phyloP scores from a whole-genome alignment of 2,113 vertebrate species.

The Copsychus sechellarum region DNA sequence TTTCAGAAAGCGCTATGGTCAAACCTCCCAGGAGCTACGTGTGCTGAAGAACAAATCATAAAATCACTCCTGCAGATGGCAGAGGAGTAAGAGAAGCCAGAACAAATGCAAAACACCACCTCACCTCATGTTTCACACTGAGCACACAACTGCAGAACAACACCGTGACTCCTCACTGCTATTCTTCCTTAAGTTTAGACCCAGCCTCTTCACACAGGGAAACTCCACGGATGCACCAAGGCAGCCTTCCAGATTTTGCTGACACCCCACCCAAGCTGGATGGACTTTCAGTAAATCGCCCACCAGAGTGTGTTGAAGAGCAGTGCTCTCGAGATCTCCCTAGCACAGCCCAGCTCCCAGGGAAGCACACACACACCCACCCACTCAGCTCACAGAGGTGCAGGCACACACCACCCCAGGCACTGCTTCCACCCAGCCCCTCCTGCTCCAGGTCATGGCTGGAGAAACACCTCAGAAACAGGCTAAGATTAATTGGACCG shows the following conservation, averaged over 20 bases:
- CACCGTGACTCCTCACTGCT: neutral
- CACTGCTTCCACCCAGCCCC: neutral
- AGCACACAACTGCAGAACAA: neutral
- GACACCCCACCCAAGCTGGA: neutral
- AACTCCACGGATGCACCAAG: neutral
- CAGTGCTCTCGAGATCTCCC: neutral
- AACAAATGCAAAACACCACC: neutral
- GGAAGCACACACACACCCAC: neutral
- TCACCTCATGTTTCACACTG: neutral
- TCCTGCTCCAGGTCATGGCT: neutral
- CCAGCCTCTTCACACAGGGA: neutral
- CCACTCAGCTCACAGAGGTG: neutral
- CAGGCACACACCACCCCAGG: neutral
- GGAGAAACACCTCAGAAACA: neutral
- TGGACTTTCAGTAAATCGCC: neutral
- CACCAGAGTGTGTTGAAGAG: neutral
- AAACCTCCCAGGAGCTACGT: neutral
- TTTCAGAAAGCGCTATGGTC: neutral
- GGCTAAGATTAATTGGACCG: neutral
- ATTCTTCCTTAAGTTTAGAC: neutral
- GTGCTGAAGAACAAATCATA: neutral
- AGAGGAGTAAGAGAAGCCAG: neutral
- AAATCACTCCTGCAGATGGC: neutral
- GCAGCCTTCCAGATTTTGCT: constrained; percentile 1
- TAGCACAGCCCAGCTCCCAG: neutral